These are phyloP conservation scores for Serilophus lunatus DNA, from an alignment of 2,113 vertebrate genomes.

Conservation along the genomic window DNA sequence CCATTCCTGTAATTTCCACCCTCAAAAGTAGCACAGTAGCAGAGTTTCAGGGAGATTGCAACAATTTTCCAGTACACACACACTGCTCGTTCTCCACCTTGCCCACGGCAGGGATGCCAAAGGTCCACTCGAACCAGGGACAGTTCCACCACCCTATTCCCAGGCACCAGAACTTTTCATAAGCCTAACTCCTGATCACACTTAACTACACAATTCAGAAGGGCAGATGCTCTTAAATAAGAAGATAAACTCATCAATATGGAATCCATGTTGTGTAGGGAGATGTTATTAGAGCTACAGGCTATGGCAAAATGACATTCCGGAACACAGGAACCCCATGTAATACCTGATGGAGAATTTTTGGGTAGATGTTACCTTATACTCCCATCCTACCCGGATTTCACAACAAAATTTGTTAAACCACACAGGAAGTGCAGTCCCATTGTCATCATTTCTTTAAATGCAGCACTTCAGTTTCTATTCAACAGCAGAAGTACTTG, in stretches of 20 bases:
- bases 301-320: accelerated
- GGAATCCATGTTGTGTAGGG: not conserved
- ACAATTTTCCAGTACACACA: not conserved
- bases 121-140: accelerated
- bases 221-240: not conserved
- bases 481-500: not conserved
- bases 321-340: not conserved
- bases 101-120: not conserved
- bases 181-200: not conserved
- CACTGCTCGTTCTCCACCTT: not conserved
- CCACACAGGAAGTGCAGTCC: not conserved
- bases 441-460: not conserved
- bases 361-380: not conserved
- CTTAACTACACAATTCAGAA: not conserved
- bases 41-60: not conserved
- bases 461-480: not conserved
- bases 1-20: not conserved
- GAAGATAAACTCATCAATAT: not conserved
- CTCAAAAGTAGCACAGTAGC: not conserved
- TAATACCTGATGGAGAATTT: not conserved
- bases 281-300: not conserved
- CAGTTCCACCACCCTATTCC: not conserved
- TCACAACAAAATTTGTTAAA: not conserved
- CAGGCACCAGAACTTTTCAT: not conserved
- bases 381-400: not conserved